phyloP scores from a whole-genome alignment of 2,113 vertebrate genomes.

The Galbula dea region DNA sequence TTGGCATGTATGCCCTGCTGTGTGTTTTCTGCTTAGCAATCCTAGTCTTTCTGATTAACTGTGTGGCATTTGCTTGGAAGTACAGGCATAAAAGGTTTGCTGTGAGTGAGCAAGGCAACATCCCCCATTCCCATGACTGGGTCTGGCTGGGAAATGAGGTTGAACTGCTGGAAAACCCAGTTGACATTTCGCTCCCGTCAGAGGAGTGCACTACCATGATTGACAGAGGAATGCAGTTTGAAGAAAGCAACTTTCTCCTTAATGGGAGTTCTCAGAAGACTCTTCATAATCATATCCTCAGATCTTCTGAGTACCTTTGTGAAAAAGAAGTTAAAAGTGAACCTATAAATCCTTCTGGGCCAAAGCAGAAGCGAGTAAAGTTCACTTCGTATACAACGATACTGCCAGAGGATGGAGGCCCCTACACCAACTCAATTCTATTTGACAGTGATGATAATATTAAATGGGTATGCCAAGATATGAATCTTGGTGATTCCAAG shows the following conservation, averaged over 20 bases:
- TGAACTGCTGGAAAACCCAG: slow-evolving; percentile 85
- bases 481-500: slow-evolving; percentile 87
- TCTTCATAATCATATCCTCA: slow-evolving; percentile 83
- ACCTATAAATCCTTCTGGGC: slow-evolving; percentile 80
- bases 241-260: slow-evolving; percentile 93
- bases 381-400: slow-evolving; percentile 96
- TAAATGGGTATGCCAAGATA: slow-evolving; percentile 97
- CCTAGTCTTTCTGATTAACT: slow-evolving; percentile 96
- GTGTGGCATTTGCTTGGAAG: slow-evolving; percentile 94
- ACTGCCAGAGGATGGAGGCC: slow-evolving; percentile 86
- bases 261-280: slow-evolving; percentile 86
- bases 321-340: slow-evolving; percentile 83
- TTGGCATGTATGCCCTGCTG: slow-evolving; percentile 95
- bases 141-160: slow-evolving; percentile 94
- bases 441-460: slow-evolving; percentile 91
- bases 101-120: slow-evolving; percentile 87
- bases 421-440: slow-evolving; percentile 88
- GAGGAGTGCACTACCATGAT: slow-evolving; percentile 89
- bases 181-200: slow-evolving; percentile 77
- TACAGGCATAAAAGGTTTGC: slow-evolving; percentile 95
- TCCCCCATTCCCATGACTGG: slow-evolving; percentile 97
- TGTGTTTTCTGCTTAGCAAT: slow-evolving; percentile 97
- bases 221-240: slow-evolving; percentile 85
- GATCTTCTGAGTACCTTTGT: slow-evolving; percentile 81
- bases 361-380: slow-evolving; percentile 93